Evolutionary conservation across 2,797 vertebrate genomes (phyloP).

Genomic region (Mormyrops attenuatus): DNA sequence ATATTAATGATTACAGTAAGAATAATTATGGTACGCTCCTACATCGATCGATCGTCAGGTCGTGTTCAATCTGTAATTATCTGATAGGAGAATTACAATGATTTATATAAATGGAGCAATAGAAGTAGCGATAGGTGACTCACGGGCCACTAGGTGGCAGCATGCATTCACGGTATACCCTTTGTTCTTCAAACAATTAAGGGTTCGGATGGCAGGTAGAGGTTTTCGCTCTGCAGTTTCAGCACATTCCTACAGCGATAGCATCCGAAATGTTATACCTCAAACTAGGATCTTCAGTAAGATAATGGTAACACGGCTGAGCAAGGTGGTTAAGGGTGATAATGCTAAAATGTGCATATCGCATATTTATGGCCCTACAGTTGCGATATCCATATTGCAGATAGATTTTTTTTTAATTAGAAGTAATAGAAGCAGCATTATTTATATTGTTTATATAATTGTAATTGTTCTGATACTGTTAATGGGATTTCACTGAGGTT

Average conservation of each 20-base stretch:
- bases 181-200: constrained; percentile 1
- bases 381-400: neutral
- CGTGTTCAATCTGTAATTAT: neutral
- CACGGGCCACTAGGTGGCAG: constrained; percentile 20
- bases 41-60: neutral
- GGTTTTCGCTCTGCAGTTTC: neutral
- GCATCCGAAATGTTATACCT: neutral
- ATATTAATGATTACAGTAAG: neutral
- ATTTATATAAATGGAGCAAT: neutral
- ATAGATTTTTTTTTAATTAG: neutral
- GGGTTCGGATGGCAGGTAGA: neutral
- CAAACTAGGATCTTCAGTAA: neutral
- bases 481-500: neutral
- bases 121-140: neutral
- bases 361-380: neutral
- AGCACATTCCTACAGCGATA: neutral
- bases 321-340: neutral
- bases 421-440: neutral
- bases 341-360: neutral
- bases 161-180: neutral
- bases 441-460: neutral
- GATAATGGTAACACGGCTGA: neutral
- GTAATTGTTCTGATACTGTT: neutral
- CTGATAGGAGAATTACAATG: neutral
- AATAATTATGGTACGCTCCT: neutral